Base-by-base conservation (phyloP, 2,888 invertebrate species). In the Caradrina kadenii region DNA sequence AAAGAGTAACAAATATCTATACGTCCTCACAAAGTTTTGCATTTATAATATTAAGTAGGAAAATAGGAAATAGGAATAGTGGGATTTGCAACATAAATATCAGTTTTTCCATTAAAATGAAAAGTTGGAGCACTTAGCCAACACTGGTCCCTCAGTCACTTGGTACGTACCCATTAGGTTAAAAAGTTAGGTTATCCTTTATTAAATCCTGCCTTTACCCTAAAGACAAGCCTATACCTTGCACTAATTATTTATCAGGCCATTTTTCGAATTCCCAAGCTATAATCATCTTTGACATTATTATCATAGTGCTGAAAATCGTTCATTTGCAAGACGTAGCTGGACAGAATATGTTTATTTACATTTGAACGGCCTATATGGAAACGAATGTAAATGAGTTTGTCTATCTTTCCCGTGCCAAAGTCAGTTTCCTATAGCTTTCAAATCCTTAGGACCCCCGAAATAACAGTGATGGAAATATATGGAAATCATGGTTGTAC, bases 391-490 rank as follows among this genome's bases (percentile, higher is more conserved):
- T 13, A 63, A 63, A 59, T 58, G 35, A 31, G 8, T 21, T 15
- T 2, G 19, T n/a, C 1, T 15, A 72, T 54, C 10, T 54, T 35
- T 22, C 42, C 17, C 42, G 15, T 19, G n/a, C 6, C 31, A 21
- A 31, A 42, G 11, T 31, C 39, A 19, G 13, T 54, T 42, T 22
- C 21, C 1, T 13, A 15, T 13, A 56, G 39, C 49, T 50, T 19
- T 56, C 21, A 56, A 56, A 63, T 63, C 26, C 54, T 54, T 21
- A 53, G 6, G 10, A 42, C 2, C 17, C 5, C 21, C 15, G 48
- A 72, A 48, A 54, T 53, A 71, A 60, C 10, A 70, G 4, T 31
- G 26, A 72, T 54, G 26, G 35, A 21, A 69, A 71, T 53, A 53
- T 35, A 70, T 53, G 35, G 45, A 60, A 48, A 48, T 59, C 26